A percentile compares a stretch with the other conserved stretches of the same genome.
phyloP scores from a whole-genome alignment of 2,797 vertebrate genomes.

The Telmatherina bonti region DNA sequence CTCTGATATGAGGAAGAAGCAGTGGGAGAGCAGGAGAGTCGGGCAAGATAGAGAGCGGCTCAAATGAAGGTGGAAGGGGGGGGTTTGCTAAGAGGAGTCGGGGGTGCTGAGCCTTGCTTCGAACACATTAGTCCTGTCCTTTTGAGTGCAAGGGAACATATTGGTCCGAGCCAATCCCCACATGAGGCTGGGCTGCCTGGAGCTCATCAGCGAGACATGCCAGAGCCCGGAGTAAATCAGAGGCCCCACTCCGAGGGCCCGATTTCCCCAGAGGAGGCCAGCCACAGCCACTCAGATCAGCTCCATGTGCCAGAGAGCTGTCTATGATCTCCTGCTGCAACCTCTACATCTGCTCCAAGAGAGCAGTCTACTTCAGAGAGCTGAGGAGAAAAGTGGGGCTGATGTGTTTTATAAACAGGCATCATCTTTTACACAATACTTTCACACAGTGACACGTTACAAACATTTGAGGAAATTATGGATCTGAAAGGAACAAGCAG shows the following conservation, averaged over 20 bases:
- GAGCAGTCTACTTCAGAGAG: slow-evolving; percentile 36
- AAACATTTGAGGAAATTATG: too few species aligned
- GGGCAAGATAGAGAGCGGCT: slow-evolving; percentile 75
- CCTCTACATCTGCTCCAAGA: slow-evolving; percentile 46
- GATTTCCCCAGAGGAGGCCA: slow-evolving; percentile 81
- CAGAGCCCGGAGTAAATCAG: slow-evolving; percentile 82
- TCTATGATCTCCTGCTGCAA: slow-evolving; percentile 57
- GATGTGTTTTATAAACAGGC: too few species aligned
- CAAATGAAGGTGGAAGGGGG: slow-evolving; percentile 72
- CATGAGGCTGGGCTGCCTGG: slow-evolving; percentile 72
- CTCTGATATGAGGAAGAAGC: slow-evolving; percentile 69
- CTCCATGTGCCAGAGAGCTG: slow-evolving; percentile 49
- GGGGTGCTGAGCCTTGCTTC: slow-evolving; percentile 53
- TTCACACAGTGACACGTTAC: too few species aligned
- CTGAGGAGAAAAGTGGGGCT: slow-evolving; percentile 8
- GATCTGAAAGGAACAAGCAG: too few species aligned
- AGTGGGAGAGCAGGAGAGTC: slow-evolving; percentile 56
- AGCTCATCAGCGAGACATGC: slow-evolving; percentile 82
- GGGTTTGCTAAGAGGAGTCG: slow-evolving; percentile 55
- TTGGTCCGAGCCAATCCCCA: slow-evolving; percentile 76
- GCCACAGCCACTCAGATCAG: slow-evolving; percentile 79
- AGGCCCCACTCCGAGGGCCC: slow-evolving; percentile 70
- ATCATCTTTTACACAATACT: too few species aligned
- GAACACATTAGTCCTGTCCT: slow-evolving; percentile 81
- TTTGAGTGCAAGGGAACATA: slow-evolving; percentile 80